Conservation (phyloP, 2,888 invertebrate genomes). For the Calameuta pallipes region DNA sequence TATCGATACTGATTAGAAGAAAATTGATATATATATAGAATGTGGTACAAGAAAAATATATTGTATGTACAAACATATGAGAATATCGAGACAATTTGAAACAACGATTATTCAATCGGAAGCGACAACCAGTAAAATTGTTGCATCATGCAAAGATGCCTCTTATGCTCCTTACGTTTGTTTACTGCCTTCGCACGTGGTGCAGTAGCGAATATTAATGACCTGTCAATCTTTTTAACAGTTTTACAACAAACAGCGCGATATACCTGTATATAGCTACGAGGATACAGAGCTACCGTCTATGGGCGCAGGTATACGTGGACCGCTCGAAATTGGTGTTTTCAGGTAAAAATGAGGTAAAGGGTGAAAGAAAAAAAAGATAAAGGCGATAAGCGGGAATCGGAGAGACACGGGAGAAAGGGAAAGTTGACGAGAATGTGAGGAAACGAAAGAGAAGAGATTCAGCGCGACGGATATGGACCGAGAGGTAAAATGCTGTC, state of each 20-base stretch:
- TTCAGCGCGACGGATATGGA: neutral
- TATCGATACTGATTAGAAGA: too few relatives aligned
- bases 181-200: neutral
- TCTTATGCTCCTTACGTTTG: neutral
- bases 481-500: slow-evolving; percentile 43
- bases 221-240: neutral
- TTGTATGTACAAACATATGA: neutral
- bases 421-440: slow-evolving; percentile 17
- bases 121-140: slow-evolving; percentile 27
- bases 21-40: slow-evolving; percentile 8
- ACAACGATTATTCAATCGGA: slow-evolving; percentile 11
- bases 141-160: neutral
- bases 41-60: slow-evolving; percentile 3
- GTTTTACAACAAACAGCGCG: neutral
- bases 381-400: slow-evolving; percentile 10
- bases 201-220: neutral
- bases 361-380: neutral
- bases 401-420: neutral
- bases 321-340: too few relatives aligned
- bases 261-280: too few relatives aligned
- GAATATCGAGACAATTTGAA: neutral
- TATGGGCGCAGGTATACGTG: neutral
- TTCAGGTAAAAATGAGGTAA: neutral
- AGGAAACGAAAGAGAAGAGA: slow-evolving; percentile 25
- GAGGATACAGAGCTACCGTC: neutral